Conservation (phyloP, 2,888 invertebrate genomes). For the Laothoe populi region DNA sequence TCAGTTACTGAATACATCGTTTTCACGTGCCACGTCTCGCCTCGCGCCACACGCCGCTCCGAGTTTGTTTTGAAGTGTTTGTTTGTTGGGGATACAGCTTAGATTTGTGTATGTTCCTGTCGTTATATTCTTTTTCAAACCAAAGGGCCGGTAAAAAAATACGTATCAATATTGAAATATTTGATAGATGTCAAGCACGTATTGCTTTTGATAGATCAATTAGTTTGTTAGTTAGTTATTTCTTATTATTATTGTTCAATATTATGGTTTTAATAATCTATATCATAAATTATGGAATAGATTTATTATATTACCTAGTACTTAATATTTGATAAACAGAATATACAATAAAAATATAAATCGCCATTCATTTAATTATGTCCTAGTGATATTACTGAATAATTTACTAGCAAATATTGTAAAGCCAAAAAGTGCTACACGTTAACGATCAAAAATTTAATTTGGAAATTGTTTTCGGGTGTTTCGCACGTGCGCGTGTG, state of each 20-base stretch:
- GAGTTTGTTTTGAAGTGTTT: conserved; percentile 73
- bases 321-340: background rate
- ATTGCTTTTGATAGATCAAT: background rate
- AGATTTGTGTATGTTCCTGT: conserved; percentile 42
- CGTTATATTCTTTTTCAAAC: conserved; percentile 35
- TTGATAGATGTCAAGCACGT: background rate
- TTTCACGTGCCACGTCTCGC: conserved; percentile 64
- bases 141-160: background rate
- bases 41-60: conserved; percentile 42
- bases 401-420: background rate
- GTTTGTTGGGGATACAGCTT: conserved; percentile 43
- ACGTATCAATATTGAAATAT: background rate
- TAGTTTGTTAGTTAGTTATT: background rate
- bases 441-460: background rate
- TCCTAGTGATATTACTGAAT: background rate
- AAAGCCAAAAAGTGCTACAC: background rate
- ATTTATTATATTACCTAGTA: background rate
- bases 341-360: background rate
- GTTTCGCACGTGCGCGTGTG: conserved; percentile 16
- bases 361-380: background rate
- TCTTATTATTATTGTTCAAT: too few species aligned
- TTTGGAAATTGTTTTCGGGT: conserved; percentile 10
- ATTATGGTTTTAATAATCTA: background rate
- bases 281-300: background rate
- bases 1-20: conserved; percentile 69